Base-by-base conservation (phyloP, 1,140 invertebrate genomes). In the Acromyrmex charruanus region DNA sequence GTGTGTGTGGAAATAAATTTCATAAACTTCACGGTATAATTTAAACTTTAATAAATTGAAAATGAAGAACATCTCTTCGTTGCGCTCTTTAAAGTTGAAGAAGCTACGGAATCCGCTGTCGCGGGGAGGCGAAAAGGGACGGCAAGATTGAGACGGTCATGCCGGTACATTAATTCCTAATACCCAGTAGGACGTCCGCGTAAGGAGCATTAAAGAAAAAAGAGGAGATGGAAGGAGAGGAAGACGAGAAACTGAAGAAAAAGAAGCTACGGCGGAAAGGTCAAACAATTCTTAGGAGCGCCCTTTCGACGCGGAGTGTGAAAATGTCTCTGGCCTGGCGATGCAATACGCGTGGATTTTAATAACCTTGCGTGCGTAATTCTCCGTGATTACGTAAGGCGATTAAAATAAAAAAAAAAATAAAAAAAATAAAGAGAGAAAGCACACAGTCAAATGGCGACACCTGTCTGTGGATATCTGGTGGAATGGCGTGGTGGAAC, bases 161-260 rank as follows among this genome's bases (percentile, higher is more conserved):
- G 69, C 69, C 80, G 80, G 80, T 84, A 75, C 80, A 84, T 84
- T 75, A 84, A 84, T 84, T 84, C 55, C 80, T 84, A 84, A 84
- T 84, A 84, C 80, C 66, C 80, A 28, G 49, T 39, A 74, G 69
- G 18, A 82, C 68, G 80, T 74, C 68, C 68, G 53, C 77, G 63
- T 82, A 82, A 59, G 53, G 44, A 84, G 69, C 80, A 61, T 84
- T 75, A 84, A 84, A 75, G 44, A 75, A 35, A 63, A 44, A 75
- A 39, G 49, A 61, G 58, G 1, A 53, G 16, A 5, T 9, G 7
- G 31, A 35, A 7, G n/a, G 16, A 18, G 10, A 12, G 3, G 5
- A 16, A 12, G 18, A 0, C 44, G 49, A 14, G 4, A 28, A 49
- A 18, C 28, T 6, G 44, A n/a, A 25, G 39, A 35, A 75, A 75